Evolutionary conservation across 2,888 invertebrate genomes (phyloP).

Genomic region (Hirudinaria manillensis): DNA sequence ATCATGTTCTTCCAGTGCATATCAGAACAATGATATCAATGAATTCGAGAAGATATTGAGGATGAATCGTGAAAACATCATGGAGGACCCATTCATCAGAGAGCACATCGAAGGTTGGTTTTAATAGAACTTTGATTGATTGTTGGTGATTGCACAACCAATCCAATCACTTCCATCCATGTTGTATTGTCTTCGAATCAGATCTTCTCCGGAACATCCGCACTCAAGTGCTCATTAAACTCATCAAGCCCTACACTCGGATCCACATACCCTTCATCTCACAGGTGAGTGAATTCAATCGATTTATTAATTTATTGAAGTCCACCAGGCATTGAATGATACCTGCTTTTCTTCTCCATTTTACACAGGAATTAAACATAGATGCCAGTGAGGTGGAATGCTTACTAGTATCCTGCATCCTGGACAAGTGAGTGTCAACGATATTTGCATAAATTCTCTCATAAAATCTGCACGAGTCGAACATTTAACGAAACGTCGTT

Average conservation of each 20-base stretch:
- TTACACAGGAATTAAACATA: conserved; percentile 56
- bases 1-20: conserved; percentile 60
- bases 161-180: not conserved
- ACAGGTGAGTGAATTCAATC: conserved; percentile 57
- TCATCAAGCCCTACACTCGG: conserved; percentile 94
- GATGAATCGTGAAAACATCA: conserved; percentile 86
- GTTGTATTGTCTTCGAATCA: conserved; percentile 44
- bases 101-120: conserved; percentile 85
- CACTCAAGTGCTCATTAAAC: conserved; percentile 90
- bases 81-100: conserved; percentile 97
- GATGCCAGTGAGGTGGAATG: conserved; percentile 77
- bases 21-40: conserved; percentile 95
- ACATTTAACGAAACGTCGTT: not conserved
- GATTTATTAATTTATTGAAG: conserved; percentile 5
- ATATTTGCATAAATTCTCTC: not conserved
- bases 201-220: conserved; percentile 89
- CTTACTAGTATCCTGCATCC: conserved; percentile 89
- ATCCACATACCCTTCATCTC: conserved; percentile 97
- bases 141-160: not conserved
- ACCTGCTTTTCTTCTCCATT: conserved; percentile 25
- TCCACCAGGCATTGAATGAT: no score
- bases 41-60: conserved; percentile 94
- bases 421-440: conserved; percentile 74
- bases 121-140: not conserved
- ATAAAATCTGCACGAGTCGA: no score